These are phyloP conservation scores for Dicaeum eximium DNA, from an alignment of 2,113 vertebrate genomes.

Conservation along the genomic window DNA sequence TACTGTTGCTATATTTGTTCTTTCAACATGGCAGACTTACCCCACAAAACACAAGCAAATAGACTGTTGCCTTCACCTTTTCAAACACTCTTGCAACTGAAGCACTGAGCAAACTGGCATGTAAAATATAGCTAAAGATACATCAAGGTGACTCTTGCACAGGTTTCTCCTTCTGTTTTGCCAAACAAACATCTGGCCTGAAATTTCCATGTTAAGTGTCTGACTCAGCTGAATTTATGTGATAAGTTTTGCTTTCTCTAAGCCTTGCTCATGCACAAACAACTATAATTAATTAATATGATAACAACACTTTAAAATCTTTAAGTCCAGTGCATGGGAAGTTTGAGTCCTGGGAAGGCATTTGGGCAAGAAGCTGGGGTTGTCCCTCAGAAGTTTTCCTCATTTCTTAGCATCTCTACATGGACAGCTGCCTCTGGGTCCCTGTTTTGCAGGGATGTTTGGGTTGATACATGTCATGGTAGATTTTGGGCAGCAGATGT, in stretches of 20 bases:
- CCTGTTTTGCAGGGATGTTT: background rate
- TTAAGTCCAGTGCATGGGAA: background rate
- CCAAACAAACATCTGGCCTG: background rate
- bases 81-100: background rate
- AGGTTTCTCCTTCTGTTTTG: background rate
- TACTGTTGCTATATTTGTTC: background rate
- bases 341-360: background rate
- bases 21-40: background rate
- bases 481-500: background rate
- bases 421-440: background rate
- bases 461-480: background rate
- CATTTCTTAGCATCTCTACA: background rate
- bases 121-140: background rate
- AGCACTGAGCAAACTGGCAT: background rate
- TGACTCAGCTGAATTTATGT: background rate
- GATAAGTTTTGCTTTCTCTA: background rate
- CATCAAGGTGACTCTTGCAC: background rate
- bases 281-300: background rate
- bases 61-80: rapidly evolving
- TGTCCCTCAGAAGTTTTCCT: background rate
- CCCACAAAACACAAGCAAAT: background rate
- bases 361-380: background rate
- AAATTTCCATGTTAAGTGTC: background rate
- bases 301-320: background rate
- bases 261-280: background rate